A percentile compares a stretch with the other conserved stretches of the same genome.
Conservation (phyloP, 1,140 invertebrate species). For the Aphis gossypii region DNA sequence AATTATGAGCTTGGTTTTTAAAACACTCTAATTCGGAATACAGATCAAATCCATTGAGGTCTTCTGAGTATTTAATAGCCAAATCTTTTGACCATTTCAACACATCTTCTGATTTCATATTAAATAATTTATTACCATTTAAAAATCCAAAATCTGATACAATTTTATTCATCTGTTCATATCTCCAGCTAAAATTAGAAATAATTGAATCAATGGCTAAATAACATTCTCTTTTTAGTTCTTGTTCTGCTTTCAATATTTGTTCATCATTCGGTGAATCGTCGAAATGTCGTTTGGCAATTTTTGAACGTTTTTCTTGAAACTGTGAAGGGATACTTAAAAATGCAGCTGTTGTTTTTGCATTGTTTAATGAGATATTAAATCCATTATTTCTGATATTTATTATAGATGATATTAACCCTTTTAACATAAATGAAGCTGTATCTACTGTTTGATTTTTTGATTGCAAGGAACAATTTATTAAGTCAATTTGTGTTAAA, state of each 20-base stretch:
- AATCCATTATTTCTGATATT: too few relatives aligned
- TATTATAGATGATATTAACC: too few relatives aligned
- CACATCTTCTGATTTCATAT: background rate
- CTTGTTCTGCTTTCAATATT: background rate
- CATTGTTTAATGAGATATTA: too few relatives aligned
- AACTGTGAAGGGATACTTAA: too few relatives aligned
- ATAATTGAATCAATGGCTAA: background rate
- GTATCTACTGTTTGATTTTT: too few relatives aligned
- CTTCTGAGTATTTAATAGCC: background rate
- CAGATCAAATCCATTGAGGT: background rate
- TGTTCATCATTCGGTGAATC: background rate
- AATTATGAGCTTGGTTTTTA: background rate
- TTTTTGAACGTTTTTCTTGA: background rate
- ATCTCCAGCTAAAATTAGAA: background rate
- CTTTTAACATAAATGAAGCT: too few relatives aligned
- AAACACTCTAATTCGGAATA: background rate
- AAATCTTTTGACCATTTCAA: background rate
- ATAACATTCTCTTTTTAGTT: background rate
- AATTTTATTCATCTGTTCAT: background rate
- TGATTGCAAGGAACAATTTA: too few relatives aligned
- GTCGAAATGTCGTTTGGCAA: background rate
- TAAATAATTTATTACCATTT: background rate
- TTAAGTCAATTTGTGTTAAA: too few relatives aligned
- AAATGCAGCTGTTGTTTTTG: too few relatives aligned
- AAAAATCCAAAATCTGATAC: background rate